These are phyloP conservation scores for Sturmia bella DNA, from an alignment of 2,888 invertebrate species.

Conservation along the genomic window DNA sequence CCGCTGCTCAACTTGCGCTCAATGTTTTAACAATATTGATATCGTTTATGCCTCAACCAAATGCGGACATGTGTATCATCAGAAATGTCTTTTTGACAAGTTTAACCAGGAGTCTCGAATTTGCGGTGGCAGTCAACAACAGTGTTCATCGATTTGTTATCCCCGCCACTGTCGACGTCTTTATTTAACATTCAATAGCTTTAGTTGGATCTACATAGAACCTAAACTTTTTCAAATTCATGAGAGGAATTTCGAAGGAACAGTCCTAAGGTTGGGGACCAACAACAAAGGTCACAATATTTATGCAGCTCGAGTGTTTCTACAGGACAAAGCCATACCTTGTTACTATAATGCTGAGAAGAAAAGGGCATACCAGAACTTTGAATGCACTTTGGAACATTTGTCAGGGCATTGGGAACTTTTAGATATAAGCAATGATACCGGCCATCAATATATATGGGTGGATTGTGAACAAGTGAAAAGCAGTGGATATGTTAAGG, in stretches of 20 bases:
- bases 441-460: neutral
- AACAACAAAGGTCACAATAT: slow-evolving; percentile 12
- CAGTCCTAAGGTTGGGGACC: neutral
- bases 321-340: neutral
- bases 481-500: neutral
- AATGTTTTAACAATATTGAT: slow-evolving; percentile 1
- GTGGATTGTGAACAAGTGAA: neutral
- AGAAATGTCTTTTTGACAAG: neutral
- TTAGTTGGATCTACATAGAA: neutral
- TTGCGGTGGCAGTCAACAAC: neutral
- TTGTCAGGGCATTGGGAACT: neutral
- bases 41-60: slow-evolving; percentile 1
- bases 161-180: slow-evolving; percentile 11
- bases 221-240: slow-evolving; percentile 1
- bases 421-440: slow-evolving; percentile 12
- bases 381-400: neutral
- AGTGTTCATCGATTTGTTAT: slow-evolving; percentile 1
- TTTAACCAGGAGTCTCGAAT: neutral
- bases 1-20: neutral
- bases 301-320: slow-evolving; percentile 1
- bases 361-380: neutral
- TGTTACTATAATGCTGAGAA: slow-evolving; percentile 15
- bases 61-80: slow-evolving; percentile 13
- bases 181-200: neutral
- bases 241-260: neutral